Percentiles rank a stretch among this genome's conserved stretches.
phyloP scores from a whole-genome alignment of 2,888 invertebrate species.

The Halictus quadricinctus region DNA sequence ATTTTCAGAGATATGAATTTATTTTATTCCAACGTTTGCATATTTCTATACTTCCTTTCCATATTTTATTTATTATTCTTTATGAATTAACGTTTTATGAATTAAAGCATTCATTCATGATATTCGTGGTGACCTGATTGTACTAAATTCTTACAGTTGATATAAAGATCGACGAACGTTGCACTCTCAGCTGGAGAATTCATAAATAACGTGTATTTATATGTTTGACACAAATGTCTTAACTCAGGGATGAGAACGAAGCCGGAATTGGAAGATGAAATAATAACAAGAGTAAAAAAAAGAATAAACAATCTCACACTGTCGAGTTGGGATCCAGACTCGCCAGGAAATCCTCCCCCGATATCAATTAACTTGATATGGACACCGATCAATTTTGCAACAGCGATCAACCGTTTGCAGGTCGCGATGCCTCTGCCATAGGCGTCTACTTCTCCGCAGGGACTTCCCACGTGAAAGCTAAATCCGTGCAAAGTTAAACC shows the following conservation, averaged over 20 bases:
- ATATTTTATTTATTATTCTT: too few species aligned
- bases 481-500: constrained; percentile 77
- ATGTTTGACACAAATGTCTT: not conserved
- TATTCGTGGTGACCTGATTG: too few species aligned
- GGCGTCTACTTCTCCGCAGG: constrained; percentile 81
- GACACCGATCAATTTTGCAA: constrained; percentile 82
- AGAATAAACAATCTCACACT: constrained; percentile 23
- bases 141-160: too few species aligned
- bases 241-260: too few species aligned
- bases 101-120: too few species aligned
- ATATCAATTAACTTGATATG: constrained; percentile 84
- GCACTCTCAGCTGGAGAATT: not conserved
- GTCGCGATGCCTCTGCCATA: constrained; percentile 84
- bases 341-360: constrained; percentile 86
- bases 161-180: too few species aligned
- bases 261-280: not conserved
- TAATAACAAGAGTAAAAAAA: not conserved
- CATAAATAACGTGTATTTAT: not conserved
- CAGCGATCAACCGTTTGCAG: constrained; percentile 83
- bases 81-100: too few species aligned
- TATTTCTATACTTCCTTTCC: too few species aligned
- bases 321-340: constrained; percentile 70
- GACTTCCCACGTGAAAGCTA: constrained; percentile 79
- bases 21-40: too few species aligned
- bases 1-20: too few species aligned